Conservation (phyloP, 1,140 invertebrate species). For the Anagrus nilaparvatae region DNA sequence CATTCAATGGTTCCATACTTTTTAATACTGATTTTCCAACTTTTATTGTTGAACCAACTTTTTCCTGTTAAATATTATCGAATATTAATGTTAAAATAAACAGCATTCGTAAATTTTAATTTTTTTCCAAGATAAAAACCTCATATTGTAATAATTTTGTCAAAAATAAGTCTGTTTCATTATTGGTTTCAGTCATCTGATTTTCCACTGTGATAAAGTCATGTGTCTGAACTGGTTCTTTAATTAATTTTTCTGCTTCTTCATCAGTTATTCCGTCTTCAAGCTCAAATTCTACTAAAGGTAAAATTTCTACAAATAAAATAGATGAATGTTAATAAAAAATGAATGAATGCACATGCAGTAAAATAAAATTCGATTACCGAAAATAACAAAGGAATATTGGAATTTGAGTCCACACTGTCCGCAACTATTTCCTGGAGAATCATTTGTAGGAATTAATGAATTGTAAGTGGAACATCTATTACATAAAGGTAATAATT, state of each 20-base stretch:
- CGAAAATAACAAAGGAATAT: constrained; percentile 90
- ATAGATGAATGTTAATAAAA: too few relatives aligned
- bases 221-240: constrained; percentile 49
- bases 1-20: constrained; percentile 66
- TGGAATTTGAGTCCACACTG: constrained; percentile 87
- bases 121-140: too few relatives aligned
- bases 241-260: constrained; percentile 80
- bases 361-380: constrained; percentile 44
- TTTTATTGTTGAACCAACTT: constrained; percentile 52
- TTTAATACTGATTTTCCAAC: constrained; percentile 62
- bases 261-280: constrained; percentile 76
- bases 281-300: constrained; percentile 86
- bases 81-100: constrained; percentile 23
- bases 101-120: too few relatives aligned
- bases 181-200: constrained; percentile 40
- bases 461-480: constrained; percentile 91
- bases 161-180: constrained; percentile 62
- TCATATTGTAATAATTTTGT: constrained; percentile 56
- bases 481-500: constrained; percentile 89
- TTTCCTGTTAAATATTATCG: constrained; percentile 31
- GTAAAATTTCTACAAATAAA: constrained; percentile 75
- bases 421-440: constrained; percentile 62
- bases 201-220: constrained; percentile 26
- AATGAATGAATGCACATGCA: background rate
- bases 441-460: constrained; percentile 47